Evolutionary conservation across 1,140 invertebrate genomes (phyloP), one percentile per base, ranked within the genome.

Genomic region (Pachypeltis micranthus): DNA sequence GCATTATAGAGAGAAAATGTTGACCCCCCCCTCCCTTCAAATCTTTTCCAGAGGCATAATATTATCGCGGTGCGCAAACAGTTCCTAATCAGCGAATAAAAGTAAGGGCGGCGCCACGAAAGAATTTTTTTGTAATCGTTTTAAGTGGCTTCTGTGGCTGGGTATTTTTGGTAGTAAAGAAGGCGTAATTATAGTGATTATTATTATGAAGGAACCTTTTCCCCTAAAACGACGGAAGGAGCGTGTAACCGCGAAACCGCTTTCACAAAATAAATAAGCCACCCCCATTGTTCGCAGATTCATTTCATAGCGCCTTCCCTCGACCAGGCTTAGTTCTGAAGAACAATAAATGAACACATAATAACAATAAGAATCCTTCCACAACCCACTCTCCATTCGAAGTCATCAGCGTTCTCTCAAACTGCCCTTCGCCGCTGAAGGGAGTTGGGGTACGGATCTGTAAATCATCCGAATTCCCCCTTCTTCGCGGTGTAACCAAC

Each of bases 331-430:
- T 16, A 21, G 47, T 21, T 21, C 4, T 21, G 47, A n/a, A n/a
- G n/a, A n/a, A n/a, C n/a, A n/a, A n/a, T n/a, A n/a, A 51, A 51
- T 51, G 47, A 51, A 51, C 47, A 51, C 47, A 21, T 51, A 51
- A 51, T 51, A 51, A 51, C 47, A 51, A 51, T 51, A 51, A 51
- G 47, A 51, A 51, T 21, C 47, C 47, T 39, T 21, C 31, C 31
- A 7, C 4, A 51, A 51, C 19, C 47, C 19, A 10, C 47, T 51
- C 47, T 51, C 47, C 23, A 4, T 51, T 21, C 10, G 12, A 51
- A 10, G 7, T 51, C 47, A 51, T 51, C 47, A 51, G 12, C 21
- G 23, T 39, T 16, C 31, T n/a, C n/a, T n/a, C n/a, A n/a, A 39
- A 7, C 31, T 7, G 31, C 7, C 7, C 7, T 39, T 39, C 16